These are phyloP conservation scores for Hyla sarda DNA, from an alignment of 2,113 vertebrate species.

Conservation along the genomic window DNA sequence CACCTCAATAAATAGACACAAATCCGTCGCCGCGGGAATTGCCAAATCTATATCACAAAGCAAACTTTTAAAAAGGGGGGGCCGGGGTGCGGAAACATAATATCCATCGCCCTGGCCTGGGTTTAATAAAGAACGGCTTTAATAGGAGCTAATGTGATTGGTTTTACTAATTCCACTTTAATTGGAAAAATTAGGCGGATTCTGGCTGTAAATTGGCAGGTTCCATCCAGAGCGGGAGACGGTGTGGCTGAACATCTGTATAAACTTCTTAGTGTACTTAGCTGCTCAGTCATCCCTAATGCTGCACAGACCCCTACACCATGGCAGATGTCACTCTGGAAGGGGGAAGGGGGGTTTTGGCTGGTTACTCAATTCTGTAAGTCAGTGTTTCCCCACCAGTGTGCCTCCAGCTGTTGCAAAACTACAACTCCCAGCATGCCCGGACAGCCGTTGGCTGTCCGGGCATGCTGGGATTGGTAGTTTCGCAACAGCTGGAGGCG, in stretches of 20 bases:
- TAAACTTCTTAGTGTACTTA: constrained; percentile 49
- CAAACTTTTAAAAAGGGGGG: constrained; percentile 76
- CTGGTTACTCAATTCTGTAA: neutral
- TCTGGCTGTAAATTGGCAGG: constrained; percentile 75
- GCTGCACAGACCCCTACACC: neutral
- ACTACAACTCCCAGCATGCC: too few species aligned
- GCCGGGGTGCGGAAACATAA: constrained; percentile 80
- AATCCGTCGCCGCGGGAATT: constrained; percentile 61
- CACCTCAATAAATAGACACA: constrained; percentile 66
- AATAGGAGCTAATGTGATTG: constrained; percentile 85
- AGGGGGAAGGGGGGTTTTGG: neutral
- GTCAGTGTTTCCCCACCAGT: too few species aligned
- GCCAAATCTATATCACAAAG: constrained; percentile 71
- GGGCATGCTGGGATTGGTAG: too few species aligned
- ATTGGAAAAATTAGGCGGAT: constrained; percentile 80
- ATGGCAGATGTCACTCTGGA: neutral
- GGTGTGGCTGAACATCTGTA: constrained; percentile 65
- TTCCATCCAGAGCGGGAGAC: constrained; percentile 68
- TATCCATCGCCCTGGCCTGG: constrained; percentile 76
- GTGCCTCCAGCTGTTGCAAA: too few species aligned
- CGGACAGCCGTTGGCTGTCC: too few species aligned
- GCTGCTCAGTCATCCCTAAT: neutral
- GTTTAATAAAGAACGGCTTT: constrained; percentile 86
- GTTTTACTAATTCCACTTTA: constrained; percentile 87
- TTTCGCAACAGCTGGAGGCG: too few species aligned